These are phyloP conservation scores for Stichodactyla mertensii DNA, from an alignment of 64 coral and sea anemone genomes.

Conservation along the genomic window DNA sequence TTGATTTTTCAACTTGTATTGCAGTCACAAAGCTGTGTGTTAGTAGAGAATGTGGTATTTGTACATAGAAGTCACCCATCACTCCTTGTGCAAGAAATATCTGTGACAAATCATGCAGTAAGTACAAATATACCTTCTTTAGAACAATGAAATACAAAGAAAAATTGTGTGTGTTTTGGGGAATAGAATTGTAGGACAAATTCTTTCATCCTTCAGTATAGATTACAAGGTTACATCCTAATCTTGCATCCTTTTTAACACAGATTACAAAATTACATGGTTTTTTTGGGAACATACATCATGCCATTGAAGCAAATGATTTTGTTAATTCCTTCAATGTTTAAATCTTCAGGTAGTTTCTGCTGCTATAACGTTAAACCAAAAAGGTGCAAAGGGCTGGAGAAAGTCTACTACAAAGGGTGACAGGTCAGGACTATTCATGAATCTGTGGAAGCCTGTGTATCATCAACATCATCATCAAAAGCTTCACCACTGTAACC, in stretches of 20 bases:
- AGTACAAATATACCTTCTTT: constrained; percentile 6
- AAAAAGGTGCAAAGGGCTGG: constrained; percentile 63
- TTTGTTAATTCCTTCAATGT: background rate
- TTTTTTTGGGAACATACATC: background rate
- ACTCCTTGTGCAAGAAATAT: constrained; percentile 80
- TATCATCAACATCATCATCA: no score
- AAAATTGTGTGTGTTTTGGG: no score
- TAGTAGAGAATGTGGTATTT: constrained; percentile 74
- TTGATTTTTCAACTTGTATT: background rate
- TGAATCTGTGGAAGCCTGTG: no score
- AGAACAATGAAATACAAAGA: no score
- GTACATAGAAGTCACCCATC: constrained; percentile 70
- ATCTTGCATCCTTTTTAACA: no score
- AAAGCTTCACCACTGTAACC: no score
- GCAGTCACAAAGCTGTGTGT: constrained; percentile 65
- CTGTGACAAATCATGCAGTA: constrained; percentile 77
- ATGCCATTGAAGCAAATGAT: background rate
- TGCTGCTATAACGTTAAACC: background rate
- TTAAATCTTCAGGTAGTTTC: background rate
- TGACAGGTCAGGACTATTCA: constrained; percentile 6
- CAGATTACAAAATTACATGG: no score
- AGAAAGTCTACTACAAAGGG: constrained; percentile 49
- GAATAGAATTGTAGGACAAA: no score
- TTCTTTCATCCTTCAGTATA: no score
- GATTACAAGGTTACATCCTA: no score